phyloP scores from a whole-genome alignment of 2,888 invertebrate species.

The Cheilosia impressa region DNA sequence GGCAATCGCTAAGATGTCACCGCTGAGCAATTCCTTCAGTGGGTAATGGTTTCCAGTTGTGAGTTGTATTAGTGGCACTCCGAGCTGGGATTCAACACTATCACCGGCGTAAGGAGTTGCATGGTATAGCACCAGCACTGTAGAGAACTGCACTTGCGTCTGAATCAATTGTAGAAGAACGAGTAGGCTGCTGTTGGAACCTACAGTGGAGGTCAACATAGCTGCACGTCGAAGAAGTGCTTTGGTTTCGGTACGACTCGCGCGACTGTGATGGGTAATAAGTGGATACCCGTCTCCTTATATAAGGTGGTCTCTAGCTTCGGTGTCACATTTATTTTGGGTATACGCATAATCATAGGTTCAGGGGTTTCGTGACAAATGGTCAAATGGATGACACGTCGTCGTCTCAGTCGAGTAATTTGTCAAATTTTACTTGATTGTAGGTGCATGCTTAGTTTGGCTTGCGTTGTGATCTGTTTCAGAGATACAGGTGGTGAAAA shows the following conservation, averaged over 20 bases:
- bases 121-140: constrained; percentile 16
- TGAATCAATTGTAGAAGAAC: constrained; percentile 21
- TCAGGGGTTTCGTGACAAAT: too few species aligned
- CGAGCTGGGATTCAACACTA: neutral
- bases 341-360: too few species aligned
- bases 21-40: neutral
- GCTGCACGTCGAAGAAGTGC: neutral
- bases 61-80: constrained; percentile 10
- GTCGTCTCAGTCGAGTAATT: too few species aligned
- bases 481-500: too few species aligned
- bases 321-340: too few species aligned
- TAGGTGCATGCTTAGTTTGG: too few species aligned
- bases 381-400: too few species aligned
- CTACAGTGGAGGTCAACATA: neutral
- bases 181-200: neutral
- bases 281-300: too few species aligned
- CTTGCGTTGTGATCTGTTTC: too few species aligned
- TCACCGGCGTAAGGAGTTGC: neutral
- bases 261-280: too few species aligned
- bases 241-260: neutral
- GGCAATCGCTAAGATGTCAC: constrained; percentile 28
- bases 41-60: neutral
- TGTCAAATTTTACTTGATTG: too few species aligned
- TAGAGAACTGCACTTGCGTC: constrained; percentile 31
- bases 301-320: too few species aligned